Conservation (phyloP, 1,140 invertebrate genomes). For the Pseudomyrmex flavicornis region DNA sequence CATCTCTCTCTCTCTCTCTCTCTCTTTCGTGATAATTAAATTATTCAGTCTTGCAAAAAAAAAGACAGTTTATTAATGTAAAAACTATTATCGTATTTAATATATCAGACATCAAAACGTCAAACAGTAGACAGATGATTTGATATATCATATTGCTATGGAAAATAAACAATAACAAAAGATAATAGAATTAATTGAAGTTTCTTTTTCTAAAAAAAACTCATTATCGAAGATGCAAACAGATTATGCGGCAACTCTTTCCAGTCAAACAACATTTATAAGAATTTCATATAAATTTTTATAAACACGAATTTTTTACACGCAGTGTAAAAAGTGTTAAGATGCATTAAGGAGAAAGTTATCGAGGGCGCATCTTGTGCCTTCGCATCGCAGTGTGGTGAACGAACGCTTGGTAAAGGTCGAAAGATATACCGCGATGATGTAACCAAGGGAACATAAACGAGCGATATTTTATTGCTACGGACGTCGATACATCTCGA, state of each 20-base stretch:
- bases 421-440: conserved; percentile 26
- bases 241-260: neutral
- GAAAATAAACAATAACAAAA: too few species aligned
- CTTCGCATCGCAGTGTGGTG: neutral
- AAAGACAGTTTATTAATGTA: too few species aligned
- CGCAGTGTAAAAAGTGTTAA: neutral
- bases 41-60: too few species aligned
- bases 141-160: too few species aligned
- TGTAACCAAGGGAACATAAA: conserved; percentile 42
- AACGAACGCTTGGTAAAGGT: conserved; percentile 37
- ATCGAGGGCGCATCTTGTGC: conserved; percentile 37
- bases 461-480: conserved; percentile 52
- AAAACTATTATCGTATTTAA: too few species aligned
- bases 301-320: conserved; percentile 7
- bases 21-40: too few species aligned
- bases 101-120: too few species aligned
- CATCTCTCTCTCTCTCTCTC: too few species aligned
- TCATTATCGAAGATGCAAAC: too few species aligned
- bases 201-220: too few species aligned
- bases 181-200: too few species aligned
- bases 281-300: conserved; percentile 16
- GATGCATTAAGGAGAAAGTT: conserved; percentile 39
- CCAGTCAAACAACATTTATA: neutral
- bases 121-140: too few species aligned
- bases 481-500: conserved; percentile 36